Evolutionary conservation across 2,888 invertebrate species (phyloP), one percentile per base, ranked within the genome.

Genomic region (Glaucopsyche alexis): DNA sequence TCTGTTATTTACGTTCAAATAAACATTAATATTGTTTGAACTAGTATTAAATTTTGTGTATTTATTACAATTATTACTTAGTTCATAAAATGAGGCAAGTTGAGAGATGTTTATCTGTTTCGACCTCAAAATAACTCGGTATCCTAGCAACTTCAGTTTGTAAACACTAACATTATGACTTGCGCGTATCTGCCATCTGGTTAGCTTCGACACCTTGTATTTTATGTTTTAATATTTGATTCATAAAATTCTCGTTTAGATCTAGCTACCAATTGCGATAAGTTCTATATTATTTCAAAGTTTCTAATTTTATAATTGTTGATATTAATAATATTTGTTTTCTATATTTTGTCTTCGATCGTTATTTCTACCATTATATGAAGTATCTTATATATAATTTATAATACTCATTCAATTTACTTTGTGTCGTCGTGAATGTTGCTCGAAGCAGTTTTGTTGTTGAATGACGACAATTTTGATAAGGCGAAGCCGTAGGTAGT

Each of bases 131-230:
- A 60, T 60, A 60, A 13, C 60, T 38, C 29, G 29, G 60, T 60
- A 60, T 60, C 60, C 60, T 60, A 60, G 29, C 60, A 60, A 60
- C 60, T 60, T 60, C 16, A 60, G 60, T 38, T 60, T 60, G 60
- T 60, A 60, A 60, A 60, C 60, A 60, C 14, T 60, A 6, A 60
- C 29, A 29, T 16, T 29, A 16, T 11, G 29, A 13, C 13, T 29
- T 19, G 13, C 55, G 55, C 29, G 60, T 29, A n/a, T n/a, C n/a
- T n/a, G n/a, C n/a, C n/a, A 60, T 60, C 60, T 60, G 60, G 60
- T 60, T 29, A 60, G 29, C 60, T 60, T 60, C 60, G 29, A 60
- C 60, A 29, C 60, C 19, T 55, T 19, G 29, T 29, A 9, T 8
- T 19, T 55, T 55, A 29, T 11, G 11, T 55, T 55, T 19, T 19